Conservation (phyloP, 2,113 vertebrate species). For the Geococcyx californianus region DNA sequence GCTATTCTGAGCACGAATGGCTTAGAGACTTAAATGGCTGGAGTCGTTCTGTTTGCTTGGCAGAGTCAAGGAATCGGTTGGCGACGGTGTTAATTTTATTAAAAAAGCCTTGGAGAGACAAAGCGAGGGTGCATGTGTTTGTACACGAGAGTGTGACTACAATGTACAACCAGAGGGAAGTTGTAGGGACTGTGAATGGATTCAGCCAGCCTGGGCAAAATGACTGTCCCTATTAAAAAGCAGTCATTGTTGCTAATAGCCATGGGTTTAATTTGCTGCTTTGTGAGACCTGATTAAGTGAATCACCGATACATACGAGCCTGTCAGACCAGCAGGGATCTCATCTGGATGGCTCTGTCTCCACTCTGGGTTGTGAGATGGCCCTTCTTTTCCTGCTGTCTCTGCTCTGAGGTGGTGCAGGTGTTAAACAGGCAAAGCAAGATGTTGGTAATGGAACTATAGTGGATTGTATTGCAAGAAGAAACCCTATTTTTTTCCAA, state of each 20-base stretch:
- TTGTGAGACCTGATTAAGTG: neutral
- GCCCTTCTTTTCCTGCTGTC: neutral
- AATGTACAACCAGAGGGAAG: neutral
- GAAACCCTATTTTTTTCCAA: rapidly evolving
- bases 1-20: neutral
- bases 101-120: neutral
- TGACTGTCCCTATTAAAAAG: neutral
- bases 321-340: neutral
- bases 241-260: slow-evolving; percentile 18
- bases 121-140: neutral
- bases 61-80: neutral
- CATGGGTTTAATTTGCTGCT: neutral
- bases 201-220: neutral
- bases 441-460: neutral
- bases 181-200: neutral
- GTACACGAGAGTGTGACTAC: neutral
- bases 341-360: neutral
- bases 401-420: neutral
- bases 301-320: neutral
- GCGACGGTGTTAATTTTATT: neutral
- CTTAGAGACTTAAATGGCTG: neutral
- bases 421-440: neutral
- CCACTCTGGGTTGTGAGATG: neutral
- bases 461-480: neutral
- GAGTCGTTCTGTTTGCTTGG: neutral